These are phyloP conservation scores for Enchytraeus crypticus DNA, from an alignment of 2,888 invertebrate species.

Conservation along the genomic window DNA sequence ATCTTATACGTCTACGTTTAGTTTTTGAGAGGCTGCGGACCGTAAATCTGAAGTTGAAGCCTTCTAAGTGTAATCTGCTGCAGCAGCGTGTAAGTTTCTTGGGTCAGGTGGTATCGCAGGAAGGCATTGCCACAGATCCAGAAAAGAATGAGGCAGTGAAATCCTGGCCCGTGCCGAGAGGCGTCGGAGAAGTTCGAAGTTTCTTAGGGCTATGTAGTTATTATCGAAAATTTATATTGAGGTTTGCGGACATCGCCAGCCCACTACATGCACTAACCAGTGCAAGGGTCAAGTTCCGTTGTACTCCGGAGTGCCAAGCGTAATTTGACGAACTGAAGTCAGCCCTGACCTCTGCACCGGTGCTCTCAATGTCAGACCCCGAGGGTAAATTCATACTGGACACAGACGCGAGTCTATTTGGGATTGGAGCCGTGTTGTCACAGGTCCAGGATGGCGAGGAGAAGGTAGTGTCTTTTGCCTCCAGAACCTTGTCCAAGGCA, in stretches of 20 bases:
- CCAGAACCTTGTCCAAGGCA: constrained; percentile 9
- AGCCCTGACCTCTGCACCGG: constrained; percentile 7
- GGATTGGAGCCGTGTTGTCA: constrained; percentile 25
- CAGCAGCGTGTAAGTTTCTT: constrained; percentile 17
- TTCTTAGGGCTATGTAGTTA: constrained; percentile 26
- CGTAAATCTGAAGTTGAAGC: constrained; percentile 8
- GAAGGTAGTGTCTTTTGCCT: constrained; percentile 22
- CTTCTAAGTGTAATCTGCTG: constrained; percentile 22
- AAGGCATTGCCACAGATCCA: neutral
- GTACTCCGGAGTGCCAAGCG: constrained; percentile 8
- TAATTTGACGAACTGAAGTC: constrained; percentile 9
- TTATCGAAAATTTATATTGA: constrained; percentile 17
- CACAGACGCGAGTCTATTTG: constrained; percentile 18
- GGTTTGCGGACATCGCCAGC: constrained; percentile 17
- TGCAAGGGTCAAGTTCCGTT: constrained; percentile 12
- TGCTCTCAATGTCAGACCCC: constrained; percentile 15
- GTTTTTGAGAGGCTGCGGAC: constrained; percentile 19
- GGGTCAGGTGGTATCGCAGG: constrained; percentile 9
- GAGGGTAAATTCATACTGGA: constrained; percentile 4
- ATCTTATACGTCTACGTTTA: constrained; percentile 18
- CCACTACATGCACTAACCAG: constrained; percentile 17
- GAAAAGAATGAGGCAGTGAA: neutral
- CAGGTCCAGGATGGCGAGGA: constrained; percentile 23
- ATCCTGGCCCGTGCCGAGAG: neutral
- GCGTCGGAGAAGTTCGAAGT: constrained; percentile 15